Evolutionary conservation across 2,888 invertebrate species (phyloP), one percentile per base, ranked within the genome.

Genomic region (Uloborus plumipes): DNA sequence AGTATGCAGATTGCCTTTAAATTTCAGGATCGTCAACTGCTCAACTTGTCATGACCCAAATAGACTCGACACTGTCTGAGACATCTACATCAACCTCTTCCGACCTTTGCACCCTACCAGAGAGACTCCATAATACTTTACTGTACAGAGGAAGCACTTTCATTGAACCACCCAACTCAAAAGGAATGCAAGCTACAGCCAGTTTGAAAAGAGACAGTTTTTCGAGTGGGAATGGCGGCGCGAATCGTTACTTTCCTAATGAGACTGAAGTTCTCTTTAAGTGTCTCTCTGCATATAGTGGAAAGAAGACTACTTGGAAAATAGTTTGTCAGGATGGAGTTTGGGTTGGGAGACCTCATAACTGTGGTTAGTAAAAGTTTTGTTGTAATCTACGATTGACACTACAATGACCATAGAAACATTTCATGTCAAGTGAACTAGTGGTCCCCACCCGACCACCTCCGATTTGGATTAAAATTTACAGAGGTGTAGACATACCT

Each of bases 181-280:
- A 39, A 39, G 9, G 51, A 16, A 31, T 65, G 1, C 20, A 59
- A 50, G 58, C 64, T 7, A 53, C 26, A 0, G 61, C 64, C 1
- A 53, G 47, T 22, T 16, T 65, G 4, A 66, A 74, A 0, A 31
- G 70, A 18, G 58, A 74, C 31, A 81, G 72, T 6, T 26, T 76
- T 6, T 62, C 55, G 2, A 50, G 61, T 14, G 39, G 39, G 1
- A 13, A 18, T 51, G 71, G 61, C 1, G 70, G 59, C 0, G 72
- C 62, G 0, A 78, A 81, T 31, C 62, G 76, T 16, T 83, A 78
- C 47, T 84, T 94, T 88, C 93, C 94, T 6, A 94, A 94, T 87
- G 94, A 94, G 0, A 94, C 94, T 0, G 94, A 95, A 89, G 94
- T 95, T 70, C 93, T 93, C 9, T 95, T 95, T 89, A 93, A 94